A percentile compares a stretch with the other conserved stretches of the same genome.
phyloP scores from a whole-genome alignment of 2,888 invertebrate species.

The Eremobia ochroleuca region DNA sequence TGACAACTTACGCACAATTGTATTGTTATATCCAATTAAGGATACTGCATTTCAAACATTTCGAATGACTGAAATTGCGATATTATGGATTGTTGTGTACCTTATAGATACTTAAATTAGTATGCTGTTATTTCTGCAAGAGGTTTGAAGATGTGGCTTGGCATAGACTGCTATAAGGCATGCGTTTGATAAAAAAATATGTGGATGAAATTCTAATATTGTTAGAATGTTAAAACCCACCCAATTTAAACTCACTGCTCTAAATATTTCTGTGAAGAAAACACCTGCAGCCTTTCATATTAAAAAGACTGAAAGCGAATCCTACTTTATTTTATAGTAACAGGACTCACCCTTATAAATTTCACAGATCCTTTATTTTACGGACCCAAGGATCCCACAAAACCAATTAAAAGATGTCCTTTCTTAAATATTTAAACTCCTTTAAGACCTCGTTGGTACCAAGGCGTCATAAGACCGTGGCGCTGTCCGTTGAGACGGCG shows the following conservation, averaged over 20 bases:
- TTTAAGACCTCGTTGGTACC: slow-evolving; percentile 68
- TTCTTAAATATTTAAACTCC: slow-evolving; percentile 68
- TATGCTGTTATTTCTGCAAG: neutral
- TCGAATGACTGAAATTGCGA: slow-evolving; percentile 17
- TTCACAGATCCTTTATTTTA: slow-evolving; percentile 59
- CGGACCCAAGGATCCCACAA: slow-evolving; percentile 47
- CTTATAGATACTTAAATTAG: neutral
- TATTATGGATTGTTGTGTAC: neutral
- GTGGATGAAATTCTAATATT: neutral
- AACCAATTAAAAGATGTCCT: slow-evolving; percentile 65
- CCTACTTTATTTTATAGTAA: slow-evolving; percentile 57
- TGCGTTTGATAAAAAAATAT: neutral
- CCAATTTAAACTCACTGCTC: slow-evolving; percentile 15
- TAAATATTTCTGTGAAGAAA: slow-evolving; percentile 39
- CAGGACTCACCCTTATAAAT: slow-evolving; percentile 57
- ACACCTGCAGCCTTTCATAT: slow-evolving; percentile 55
- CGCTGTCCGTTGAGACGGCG: slow-evolving; percentile 74
- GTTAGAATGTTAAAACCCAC: neutral
- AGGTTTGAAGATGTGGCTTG: neutral
- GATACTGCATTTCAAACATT: slow-evolving; percentile 31
- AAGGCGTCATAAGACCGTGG: slow-evolving; percentile 75
- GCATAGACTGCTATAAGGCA: neutral
- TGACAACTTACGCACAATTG: slow-evolving; percentile 50
- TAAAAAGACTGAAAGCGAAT: slow-evolving; percentile 43
- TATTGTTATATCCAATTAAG: slow-evolving; percentile 53